These are phyloP conservation scores for Acleris emargana DNA, from an alignment of 2,888 invertebrate genomes.

Conservation along the genomic window DNA sequence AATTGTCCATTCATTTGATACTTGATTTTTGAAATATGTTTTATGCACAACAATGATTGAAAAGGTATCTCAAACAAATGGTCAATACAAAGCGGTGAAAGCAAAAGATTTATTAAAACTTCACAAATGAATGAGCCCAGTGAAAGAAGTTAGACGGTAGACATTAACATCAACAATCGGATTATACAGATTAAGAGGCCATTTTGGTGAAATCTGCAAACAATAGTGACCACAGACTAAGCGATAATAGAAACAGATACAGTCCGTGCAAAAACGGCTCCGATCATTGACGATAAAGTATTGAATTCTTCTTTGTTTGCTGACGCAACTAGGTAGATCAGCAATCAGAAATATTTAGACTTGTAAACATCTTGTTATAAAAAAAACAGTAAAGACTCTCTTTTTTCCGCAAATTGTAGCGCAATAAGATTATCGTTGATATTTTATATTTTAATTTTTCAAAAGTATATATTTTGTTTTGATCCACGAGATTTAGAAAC, in stretches of 20 bases:
- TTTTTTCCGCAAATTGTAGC: too few species aligned
- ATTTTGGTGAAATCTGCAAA: conserved; percentile 56
- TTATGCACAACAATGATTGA: conserved; percentile 17
- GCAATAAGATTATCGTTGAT: too few species aligned
- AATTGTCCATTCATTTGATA: conserved; percentile 10
- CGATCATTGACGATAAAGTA: background rate
- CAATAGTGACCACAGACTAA: conserved; percentile 54
- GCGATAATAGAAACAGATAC: conserved; percentile 47
- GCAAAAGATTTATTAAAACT: conserved; percentile 64
- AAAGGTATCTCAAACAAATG: conserved; percentile 33
- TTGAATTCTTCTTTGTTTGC: background rate
- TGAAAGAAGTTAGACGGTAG: conserved; percentile 52
- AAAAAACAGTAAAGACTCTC: too few species aligned
- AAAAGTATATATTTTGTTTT: too few species aligned
- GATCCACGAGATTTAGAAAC: too few species aligned
- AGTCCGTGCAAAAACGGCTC: conserved; percentile 41
- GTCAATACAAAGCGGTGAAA: conserved; percentile 57
- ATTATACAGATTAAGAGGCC: conserved; percentile 47
- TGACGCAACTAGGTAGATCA: background rate
- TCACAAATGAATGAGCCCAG: conserved; percentile 60
- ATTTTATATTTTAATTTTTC: too few species aligned
- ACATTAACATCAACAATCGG: conserved; percentile 52
- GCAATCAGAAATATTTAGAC: background rate
- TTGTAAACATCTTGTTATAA: background rate
- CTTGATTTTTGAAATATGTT: conserved; percentile 17